Percentiles rank a stretch among this genome's conserved stretches.
phyloP scores from a whole-genome alignment of 2,797 vertebrate genomes.

The Rhinophrynus dorsalis region DNA sequence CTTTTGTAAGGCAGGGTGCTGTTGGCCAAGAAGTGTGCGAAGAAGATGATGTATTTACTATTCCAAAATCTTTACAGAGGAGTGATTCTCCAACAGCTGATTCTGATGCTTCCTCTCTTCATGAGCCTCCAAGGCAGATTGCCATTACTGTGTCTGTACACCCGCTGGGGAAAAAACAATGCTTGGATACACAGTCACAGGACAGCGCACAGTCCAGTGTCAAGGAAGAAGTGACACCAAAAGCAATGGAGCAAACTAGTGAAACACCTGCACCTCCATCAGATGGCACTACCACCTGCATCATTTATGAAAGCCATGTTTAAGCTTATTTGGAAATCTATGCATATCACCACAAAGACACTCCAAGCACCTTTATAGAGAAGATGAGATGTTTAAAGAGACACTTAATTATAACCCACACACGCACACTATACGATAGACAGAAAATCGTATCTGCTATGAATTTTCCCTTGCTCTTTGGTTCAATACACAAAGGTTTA shows the following conservation, averaged over 20 bases:
- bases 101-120: conserved; percentile 88
- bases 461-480: too few relatives aligned
- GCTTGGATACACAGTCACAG: conserved; percentile 66
- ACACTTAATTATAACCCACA: too few relatives aligned
- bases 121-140: conserved; percentile 91
- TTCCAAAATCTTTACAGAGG: conserved; percentile 80
- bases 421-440: too few relatives aligned
- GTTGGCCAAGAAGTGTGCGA: conserved; percentile 73
- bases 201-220: conserved; percentile 59
- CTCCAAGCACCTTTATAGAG: conserved; percentile 67
- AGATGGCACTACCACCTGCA: conserved; percentile 67
- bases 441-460: too few relatives aligned
- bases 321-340: conserved; percentile 75
- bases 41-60: conserved; percentile 79
- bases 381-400: too few relatives aligned
- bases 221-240: conserved; percentile 52
- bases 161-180: conserved; percentile 70
- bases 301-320: conserved; percentile 96
- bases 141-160: conserved; percentile 96
- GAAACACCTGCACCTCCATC: conserved; percentile 54
- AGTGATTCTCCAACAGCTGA: conserved; percentile 85
- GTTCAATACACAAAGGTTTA: too few relatives aligned
- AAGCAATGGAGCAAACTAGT: conserved; percentile 36
- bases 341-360: conserved; percentile 80
- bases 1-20: conserved; percentile 81